A percentile compares a stretch with the other conserved stretches of the same genome.
These are phyloP conservation scores for Mycteria americana DNA, from an alignment of 2,797 vertebrate species.

Conservation along the genomic window DNA sequence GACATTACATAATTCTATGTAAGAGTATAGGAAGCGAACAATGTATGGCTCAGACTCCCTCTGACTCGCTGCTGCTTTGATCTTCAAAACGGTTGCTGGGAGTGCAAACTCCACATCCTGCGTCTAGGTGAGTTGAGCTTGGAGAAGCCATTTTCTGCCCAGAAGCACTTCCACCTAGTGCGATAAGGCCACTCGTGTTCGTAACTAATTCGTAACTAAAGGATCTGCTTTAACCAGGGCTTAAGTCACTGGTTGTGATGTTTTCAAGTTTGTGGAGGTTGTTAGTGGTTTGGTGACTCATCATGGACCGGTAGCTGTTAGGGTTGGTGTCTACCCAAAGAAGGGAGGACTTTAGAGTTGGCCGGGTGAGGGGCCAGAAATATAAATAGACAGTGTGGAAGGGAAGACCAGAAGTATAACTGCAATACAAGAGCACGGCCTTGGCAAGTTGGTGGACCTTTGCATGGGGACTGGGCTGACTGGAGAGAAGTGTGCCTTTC, in stretches of 20 bases:
- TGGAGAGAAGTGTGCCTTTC: background rate
- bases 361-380: background rate
- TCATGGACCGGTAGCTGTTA: background rate
- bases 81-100: background rate
- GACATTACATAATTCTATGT: background rate
- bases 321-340: background rate
- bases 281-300: background rate
- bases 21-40: background rate
- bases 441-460: background rate
- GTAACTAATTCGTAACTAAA: background rate
- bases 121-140: fast-evolving
- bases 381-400: background rate
- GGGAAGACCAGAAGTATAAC: background rate
- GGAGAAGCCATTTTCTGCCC: background rate
- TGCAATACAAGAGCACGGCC: background rate
- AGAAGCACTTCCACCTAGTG: background rate
- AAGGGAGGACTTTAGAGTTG: background rate
- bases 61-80: background rate
- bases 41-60: background rate
- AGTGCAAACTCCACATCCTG: background rate
- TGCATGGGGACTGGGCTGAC: background rate
- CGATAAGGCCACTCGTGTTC: background rate
- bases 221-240: background rate
- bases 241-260: background rate
- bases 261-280: background rate